Evolutionary conservation across 2,888 invertebrate species (phyloP).

Genomic region (Cantharis rustica): DNA sequence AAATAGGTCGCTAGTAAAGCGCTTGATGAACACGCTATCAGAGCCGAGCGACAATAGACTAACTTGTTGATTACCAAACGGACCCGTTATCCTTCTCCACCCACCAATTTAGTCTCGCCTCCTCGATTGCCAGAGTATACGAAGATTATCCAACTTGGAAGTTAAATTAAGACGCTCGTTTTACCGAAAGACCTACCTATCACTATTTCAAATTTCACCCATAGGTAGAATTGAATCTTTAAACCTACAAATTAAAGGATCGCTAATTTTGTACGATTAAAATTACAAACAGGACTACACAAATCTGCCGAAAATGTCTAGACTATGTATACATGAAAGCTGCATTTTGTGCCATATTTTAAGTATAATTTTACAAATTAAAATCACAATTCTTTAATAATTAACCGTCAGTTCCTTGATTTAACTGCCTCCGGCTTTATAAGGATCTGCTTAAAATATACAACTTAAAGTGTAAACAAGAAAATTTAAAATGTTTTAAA

Average conservation of each 20-base stretch:
- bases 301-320: too few species aligned
- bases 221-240: neutral
- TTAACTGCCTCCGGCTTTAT: too few species aligned
- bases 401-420: too few species aligned
- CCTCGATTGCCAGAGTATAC: conserved; percentile 22
- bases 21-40: conserved; percentile 33
- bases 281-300: too few species aligned
- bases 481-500: too few species aligned
- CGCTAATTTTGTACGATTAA: too few species aligned
- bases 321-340: too few species aligned
- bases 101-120: conserved; percentile 36
- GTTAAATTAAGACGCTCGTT: conserved; percentile 33
- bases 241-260: neutral
- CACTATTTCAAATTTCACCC: neutral
- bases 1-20: conserved; percentile 26
- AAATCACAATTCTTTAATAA: too few species aligned
- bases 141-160: conserved; percentile 32
- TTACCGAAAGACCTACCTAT: conserved; percentile 15
- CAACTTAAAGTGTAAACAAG: too few species aligned
- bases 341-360: too few species aligned
- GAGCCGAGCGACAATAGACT: conserved; percentile 37
- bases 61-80: conserved; percentile 42
- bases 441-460: too few species aligned
- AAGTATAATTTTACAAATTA: too few species aligned
- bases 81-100: conserved; percentile 35